Base-by-base conservation (phyloP, 2,888 invertebrate species). In the Nineta flava region DNA sequence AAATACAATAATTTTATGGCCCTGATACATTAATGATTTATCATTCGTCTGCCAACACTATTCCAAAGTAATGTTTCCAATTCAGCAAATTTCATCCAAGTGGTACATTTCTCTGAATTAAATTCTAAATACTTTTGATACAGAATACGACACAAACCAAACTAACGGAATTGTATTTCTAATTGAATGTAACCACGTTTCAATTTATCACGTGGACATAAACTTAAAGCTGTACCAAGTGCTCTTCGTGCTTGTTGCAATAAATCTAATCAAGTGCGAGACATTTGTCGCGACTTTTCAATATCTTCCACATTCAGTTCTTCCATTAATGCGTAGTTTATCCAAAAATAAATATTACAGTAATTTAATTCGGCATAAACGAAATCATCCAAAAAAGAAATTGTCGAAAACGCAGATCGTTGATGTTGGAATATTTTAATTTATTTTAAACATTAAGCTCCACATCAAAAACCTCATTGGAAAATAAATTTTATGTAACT, bases 51-150 rank as follows among this genome's bases (percentile, higher is more conserved):
- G 57, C 99, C 76, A 32, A 94, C 94, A 15, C 75, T 76, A 62
- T 99, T 99, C 1, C 96, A 97, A 34, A 99, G 71, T 49, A 96
- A 76, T 21, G 87, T 90, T 72, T 99, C 99, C 54, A 99, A 67
- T 65, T 99, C 97, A 13, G 96, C 94, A 75, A 95, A 99, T 73
- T 94, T 95, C 74, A 97, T 95, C 99, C 99, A 99, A 0, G 96
- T 93, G 1, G 92, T 87, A 62, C 96, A 96, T 65, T 97, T 99
- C 10, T 34, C 10, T 34, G 9, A 34, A 9, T 9, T 34, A 34
- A 9, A 40, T 40, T 40, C 5, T 7, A 5, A 15, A 13, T 40
- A 40, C 40, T 10, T 13, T 40, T 13, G 40, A 40, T 40, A 40
- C 40, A n/a, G 40, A 10, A 40, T 13, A 40, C 40, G 15, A 40